Percentiles rank a stretch among this genome's conserved stretches.
Conservation (phyloP, 2,888 invertebrate species). For the Carabus problematicus region DNA sequence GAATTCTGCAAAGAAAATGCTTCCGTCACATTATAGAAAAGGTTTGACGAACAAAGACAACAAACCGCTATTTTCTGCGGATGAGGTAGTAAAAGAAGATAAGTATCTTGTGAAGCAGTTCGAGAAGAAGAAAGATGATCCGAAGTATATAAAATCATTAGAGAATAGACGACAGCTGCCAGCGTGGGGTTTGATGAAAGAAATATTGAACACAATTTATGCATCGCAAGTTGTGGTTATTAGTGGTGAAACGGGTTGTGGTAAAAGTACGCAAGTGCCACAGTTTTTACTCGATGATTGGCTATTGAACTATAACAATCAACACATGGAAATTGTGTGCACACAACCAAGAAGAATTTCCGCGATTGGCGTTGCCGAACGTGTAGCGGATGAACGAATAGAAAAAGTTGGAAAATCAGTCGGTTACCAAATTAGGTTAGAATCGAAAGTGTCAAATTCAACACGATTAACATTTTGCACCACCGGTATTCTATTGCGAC, state of each 20-base stretch:
- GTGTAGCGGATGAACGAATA: conserved; percentile 85
- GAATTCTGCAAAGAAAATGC: conserved; percentile 47
- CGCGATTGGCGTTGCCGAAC: conserved; percentile 89
- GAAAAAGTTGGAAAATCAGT: conserved; percentile 65
- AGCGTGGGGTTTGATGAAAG: conserved; percentile 74
- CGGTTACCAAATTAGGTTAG: conserved; percentile 78
- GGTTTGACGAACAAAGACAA: conserved; percentile 65
- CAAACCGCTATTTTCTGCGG: conserved; percentile 61
- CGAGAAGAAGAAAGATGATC: conserved; percentile 66
- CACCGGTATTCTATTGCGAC: conserved; percentile 86
- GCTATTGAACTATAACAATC: conserved; percentile 66
- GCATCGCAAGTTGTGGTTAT: conserved; percentile 75
- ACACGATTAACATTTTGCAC: conserved; percentile 93
- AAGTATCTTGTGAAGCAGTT: conserved; percentile 68
- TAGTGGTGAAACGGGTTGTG: conserved; percentile 85
- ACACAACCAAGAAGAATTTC: conserved; percentile 93
- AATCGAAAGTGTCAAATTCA: conserved; percentile 76
- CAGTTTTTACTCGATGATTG: conserved; percentile 92
- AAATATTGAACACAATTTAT: conserved; percentile 71
- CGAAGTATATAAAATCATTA: conserved; percentile 72
- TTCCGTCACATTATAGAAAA: conserved; percentile 72
- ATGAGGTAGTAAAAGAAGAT: conserved; percentile 68
- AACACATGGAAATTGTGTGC: conserved; percentile 84
- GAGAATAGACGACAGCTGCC: conserved; percentile 70
- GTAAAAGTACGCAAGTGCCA: conserved; percentile 89